Conservation (phyloP, 2,113 vertebrate species). For the Equus quagga region DNA sequence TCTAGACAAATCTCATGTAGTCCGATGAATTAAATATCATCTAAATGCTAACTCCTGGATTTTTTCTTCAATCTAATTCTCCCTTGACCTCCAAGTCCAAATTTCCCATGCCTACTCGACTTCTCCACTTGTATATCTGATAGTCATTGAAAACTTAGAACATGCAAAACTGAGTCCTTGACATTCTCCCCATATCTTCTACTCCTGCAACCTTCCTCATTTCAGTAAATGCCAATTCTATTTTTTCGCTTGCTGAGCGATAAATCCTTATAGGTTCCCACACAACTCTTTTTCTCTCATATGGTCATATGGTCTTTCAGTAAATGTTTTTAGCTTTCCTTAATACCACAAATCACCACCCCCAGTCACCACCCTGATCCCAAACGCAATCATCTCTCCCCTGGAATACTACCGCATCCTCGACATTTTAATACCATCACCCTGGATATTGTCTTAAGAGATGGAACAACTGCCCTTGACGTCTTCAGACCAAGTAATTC, state of each 20-base stretch:
- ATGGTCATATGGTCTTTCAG: neutral
- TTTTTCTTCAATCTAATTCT: neutral
- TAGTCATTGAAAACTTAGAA: neutral
- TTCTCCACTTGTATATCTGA: neutral
- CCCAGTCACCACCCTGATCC: neutral
- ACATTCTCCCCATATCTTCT: neutral
- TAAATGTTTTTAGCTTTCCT: neutral
- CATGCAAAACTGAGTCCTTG: neutral
- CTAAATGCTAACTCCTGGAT: neutral
- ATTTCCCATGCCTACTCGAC: neutral
- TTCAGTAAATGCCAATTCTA: neutral
- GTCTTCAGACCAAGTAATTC: neutral
- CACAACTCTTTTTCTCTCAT: too few relatives aligned
- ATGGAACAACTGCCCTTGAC: neutral
- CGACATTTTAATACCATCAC: neutral
- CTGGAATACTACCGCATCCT: neutral
- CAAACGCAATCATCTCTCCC: neutral
- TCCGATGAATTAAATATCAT: neutral
- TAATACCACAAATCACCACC: neutral
- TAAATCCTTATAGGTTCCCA: neutral
- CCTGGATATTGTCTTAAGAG: neutral
- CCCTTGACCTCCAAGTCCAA: neutral
- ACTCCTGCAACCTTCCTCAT: neutral
- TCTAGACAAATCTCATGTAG: neutral
- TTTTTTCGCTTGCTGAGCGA: neutral